These are phyloP conservation scores for Podiceps cristatus DNA, from an alignment of 2,113 vertebrate species.

Conservation along the genomic window DNA sequence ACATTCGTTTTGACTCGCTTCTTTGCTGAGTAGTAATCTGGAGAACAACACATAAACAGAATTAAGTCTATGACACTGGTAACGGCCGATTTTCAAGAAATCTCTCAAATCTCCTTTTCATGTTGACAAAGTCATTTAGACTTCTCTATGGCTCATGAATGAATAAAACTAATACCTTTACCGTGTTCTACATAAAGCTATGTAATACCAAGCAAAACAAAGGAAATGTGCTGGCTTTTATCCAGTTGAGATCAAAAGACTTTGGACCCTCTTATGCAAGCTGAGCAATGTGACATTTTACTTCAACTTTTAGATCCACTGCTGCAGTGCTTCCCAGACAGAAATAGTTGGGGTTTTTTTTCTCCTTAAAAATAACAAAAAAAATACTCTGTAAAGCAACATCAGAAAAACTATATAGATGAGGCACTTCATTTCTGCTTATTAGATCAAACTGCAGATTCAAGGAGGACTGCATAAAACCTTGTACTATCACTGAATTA, in stretches of 20 bases:
- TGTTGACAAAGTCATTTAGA: not conserved
- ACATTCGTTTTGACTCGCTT: not conserved
- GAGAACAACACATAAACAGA: not conserved
- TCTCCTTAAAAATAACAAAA: not conserved
- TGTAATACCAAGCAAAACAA: slow-evolving; percentile 18
- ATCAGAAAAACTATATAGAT: not conserved
- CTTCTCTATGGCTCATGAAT: not conserved
- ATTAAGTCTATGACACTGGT: not conserved
- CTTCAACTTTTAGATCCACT: not conserved
- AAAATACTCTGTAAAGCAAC: not conserved
- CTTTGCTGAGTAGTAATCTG: not conserved
- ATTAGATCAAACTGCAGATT: not conserved
- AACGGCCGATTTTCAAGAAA: not conserved
- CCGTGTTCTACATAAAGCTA: not conserved
- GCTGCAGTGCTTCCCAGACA: not conserved
- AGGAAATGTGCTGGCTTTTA: slow-evolving; percentile 45
- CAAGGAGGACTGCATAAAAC: not conserved
- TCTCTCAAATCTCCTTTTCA: fast-evolving
- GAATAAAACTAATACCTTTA: slow-evolving; percentile 20
- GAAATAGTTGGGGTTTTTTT: not conserved
- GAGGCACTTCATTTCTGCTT: not conserved
- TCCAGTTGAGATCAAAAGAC: slow-evolving; percentile 26
- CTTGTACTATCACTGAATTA: not conserved
- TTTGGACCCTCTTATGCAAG: not conserved
- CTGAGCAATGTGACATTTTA: not conserved